Evolutionary conservation across 1,140 invertebrate genomes (phyloP).

Genomic region (Drosophila serrata): DNA sequence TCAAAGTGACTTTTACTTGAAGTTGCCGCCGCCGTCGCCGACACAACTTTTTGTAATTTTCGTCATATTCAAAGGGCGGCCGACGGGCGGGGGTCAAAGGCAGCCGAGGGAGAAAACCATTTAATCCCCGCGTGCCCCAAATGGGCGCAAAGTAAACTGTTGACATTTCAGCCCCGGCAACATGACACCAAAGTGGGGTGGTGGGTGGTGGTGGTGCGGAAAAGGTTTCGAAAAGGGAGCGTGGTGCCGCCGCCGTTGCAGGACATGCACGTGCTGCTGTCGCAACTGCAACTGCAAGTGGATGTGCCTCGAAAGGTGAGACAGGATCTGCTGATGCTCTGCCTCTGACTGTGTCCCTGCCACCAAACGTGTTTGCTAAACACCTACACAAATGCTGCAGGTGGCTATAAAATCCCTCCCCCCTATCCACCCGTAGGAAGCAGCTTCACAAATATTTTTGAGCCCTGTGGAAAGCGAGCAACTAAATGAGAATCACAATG

Average conservation of each 20-base stretch:
- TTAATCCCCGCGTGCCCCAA: conserved; percentile 72
- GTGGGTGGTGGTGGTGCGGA: neutral
- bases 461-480: conserved; percentile 51
- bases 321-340: conserved; percentile 27
- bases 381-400: conserved; percentile 74
- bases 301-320: conserved; percentile 67
- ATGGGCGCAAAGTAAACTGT: conserved; percentile 82
- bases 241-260: conserved; percentile 44
- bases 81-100: conserved; percentile 38
- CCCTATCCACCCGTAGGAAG: neutral
- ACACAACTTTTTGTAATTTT: conserved; percentile 66
- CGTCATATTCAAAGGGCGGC: conserved; percentile 43
- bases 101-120: conserved; percentile 66
- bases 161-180: conserved; percentile 72
- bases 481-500: conserved; percentile 55
- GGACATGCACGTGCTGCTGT: conserved; percentile 60
- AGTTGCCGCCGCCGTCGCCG: conserved; percentile 55
- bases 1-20: conserved; percentile 61
- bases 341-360: neutral
- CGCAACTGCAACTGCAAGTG: conserved; percentile 52
- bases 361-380: conserved; percentile 72
- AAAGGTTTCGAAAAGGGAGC: neutral
- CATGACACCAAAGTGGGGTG: conserved; percentile 57
- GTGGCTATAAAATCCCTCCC: conserved; percentile 12
- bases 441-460: conserved; percentile 74